These are phyloP conservation scores for Arrhopalites spinosus DNA, from an alignment of 2,888 invertebrate species.

Conservation along the genomic window DNA sequence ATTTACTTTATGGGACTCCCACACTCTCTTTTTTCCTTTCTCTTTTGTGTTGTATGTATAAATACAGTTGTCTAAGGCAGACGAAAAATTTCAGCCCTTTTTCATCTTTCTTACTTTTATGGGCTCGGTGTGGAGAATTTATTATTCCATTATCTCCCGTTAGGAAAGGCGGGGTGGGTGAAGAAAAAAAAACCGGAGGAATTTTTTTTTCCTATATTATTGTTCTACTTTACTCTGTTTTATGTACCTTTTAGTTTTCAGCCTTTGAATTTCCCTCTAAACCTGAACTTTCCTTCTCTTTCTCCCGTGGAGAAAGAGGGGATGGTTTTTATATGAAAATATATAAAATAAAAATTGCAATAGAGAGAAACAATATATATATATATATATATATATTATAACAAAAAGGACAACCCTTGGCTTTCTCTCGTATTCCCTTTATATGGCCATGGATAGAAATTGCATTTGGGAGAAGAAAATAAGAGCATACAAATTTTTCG, in stretches of 20 bases:
- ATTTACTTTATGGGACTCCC: conserved; percentile 15
- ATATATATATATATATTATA: too few relatives aligned
- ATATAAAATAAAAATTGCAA: too few relatives aligned
- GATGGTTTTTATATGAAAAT: too few relatives aligned
- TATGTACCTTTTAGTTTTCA: conserved; percentile 25
- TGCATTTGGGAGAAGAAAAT: background rate
- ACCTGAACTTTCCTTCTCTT: background rate
- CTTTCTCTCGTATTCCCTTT: too few relatives aligned
- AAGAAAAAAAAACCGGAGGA: conserved; percentile 2
- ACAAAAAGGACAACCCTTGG: too few relatives aligned
- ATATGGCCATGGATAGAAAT: too few relatives aligned
- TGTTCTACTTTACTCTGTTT: conserved; percentile 20
- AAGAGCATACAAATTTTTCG: background rate
- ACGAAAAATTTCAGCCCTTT: conserved; percentile 33
- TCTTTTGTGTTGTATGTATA: conserved; percentile 29
- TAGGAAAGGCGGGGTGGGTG: background rate
- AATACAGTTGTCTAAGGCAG: conserved; percentile 33
- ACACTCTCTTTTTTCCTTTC: background rate
- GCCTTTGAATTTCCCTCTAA: conserved; percentile 19
- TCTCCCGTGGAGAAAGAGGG: background rate
- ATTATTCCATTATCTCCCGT: conserved; percentile 35
- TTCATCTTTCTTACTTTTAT: conserved; percentile 37
- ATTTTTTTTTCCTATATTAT: conserved; percentile 22
- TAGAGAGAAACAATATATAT: too few relatives aligned
- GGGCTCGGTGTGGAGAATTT: conserved; percentile 33